A percentile compares a stretch with the other conserved stretches of the same genome.
phyloP scores from a whole-genome alignment of 2,888 invertebrate genomes.

The Bruchidius siliquastri region DNA sequence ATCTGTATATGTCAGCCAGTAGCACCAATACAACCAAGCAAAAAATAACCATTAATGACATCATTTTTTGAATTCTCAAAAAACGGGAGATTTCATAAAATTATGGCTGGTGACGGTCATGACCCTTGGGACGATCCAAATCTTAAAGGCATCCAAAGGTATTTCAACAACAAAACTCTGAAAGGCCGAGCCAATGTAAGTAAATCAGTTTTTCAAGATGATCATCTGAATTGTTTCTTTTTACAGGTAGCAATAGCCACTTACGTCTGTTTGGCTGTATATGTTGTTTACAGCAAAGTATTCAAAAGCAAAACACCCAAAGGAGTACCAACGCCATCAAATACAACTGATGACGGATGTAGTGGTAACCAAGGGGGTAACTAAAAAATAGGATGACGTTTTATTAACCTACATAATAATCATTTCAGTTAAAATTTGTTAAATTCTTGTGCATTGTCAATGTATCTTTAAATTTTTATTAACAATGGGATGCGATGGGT shows the following conservation, averaged over 20 bases:
- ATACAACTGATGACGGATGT: neutral
- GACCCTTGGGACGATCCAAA: constrained; percentile 1
- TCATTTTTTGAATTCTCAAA: too few species aligned
- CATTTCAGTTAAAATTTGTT: neutral
- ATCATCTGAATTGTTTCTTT: neutral
- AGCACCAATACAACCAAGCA: neutral
- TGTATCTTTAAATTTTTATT: neutral
- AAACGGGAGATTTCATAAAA: neutral
- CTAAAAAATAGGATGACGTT: neutral
- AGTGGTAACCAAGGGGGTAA: neutral
- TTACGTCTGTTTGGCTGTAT: neutral
- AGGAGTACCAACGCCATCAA: neutral
- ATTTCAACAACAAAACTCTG: constrained; percentile 1
- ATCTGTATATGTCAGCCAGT: too few species aligned
- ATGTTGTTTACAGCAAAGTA: neutral
- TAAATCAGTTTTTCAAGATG: neutral
- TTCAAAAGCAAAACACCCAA: neutral
- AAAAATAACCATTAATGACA: neutral
- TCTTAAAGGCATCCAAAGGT: neutral
- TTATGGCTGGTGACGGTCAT: constrained; percentile 1
- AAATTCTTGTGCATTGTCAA: neutral
- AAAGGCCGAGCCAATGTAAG: constrained; percentile 1
- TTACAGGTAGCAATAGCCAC: neutral
- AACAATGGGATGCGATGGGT: neutral
- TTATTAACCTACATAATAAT: neutral